Evolutionary conservation across 2,797 vertebrate genomes (phyloP).

Genomic region (Momotus momota): DNA sequence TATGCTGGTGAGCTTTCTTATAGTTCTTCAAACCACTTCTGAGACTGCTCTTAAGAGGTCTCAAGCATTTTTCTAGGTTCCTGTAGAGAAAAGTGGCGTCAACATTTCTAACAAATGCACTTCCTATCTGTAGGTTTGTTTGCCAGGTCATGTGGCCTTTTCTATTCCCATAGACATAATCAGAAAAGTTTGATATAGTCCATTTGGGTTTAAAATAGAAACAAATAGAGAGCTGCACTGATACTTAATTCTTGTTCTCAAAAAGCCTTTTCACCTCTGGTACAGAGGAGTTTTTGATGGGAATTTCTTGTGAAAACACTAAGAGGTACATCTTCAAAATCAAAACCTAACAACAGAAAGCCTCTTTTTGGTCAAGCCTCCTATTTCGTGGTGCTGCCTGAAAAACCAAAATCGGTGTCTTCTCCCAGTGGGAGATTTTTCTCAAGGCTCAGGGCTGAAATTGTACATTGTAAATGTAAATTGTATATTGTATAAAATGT

Average conservation of each 20-base stretch:
- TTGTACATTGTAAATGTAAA: background rate
- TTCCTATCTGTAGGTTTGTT: background rate
- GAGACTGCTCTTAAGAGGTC: background rate
- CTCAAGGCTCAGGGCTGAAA: background rate
- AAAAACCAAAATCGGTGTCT: background rate
- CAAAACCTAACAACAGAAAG: background rate
- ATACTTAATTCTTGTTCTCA: background rate
- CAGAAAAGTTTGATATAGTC: background rate
- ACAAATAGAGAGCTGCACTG: background rate
- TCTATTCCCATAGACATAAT: background rate
- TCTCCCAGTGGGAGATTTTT: background rate
- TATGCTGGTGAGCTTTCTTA: rapidly evolving
- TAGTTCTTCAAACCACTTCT: background rate
- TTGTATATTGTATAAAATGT: too few relatives aligned
- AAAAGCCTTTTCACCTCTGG: background rate
- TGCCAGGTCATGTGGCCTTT: background rate
- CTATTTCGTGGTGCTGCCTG: background rate
- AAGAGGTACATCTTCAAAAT: background rate
- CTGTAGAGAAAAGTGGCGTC: background rate
- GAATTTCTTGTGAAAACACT: background rate
- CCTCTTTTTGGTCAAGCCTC: background rate
- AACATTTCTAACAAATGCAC: background rate
- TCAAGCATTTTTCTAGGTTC: background rate
- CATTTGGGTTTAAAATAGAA: background rate
- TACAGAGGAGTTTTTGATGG: rapidly evolving